Percentiles rank a stretch among this genome's conserved stretches.
phyloP scores from a whole-genome alignment of 2,113 vertebrate genomes.

The Leucosticte australis region DNA sequence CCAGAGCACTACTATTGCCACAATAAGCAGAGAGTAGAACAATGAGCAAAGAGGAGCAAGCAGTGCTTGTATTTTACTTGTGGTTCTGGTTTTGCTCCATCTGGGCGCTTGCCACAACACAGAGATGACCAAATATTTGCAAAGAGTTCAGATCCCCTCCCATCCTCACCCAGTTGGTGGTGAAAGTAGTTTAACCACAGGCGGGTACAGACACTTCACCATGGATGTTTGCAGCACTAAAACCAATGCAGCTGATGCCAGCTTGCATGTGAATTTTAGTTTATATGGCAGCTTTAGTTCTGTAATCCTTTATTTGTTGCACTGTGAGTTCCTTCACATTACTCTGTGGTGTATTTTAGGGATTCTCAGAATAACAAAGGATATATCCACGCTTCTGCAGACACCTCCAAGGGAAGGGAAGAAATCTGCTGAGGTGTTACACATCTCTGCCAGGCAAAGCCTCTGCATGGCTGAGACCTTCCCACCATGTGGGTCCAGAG shows the following conservation, averaged over 20 bases:
- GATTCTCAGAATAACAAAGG: neutral
- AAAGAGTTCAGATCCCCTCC: neutral
- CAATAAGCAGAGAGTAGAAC: neutral
- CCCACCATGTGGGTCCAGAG: neutral
- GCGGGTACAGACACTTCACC: neutral
- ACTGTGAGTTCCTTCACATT: neutral
- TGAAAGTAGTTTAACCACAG: neutral
- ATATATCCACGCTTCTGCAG: neutral
- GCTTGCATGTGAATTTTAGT: neutral
- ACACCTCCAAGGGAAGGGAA: neutral
- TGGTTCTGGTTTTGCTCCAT: neutral
- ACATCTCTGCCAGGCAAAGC: neutral
- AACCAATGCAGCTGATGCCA: neutral
- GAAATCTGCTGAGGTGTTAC: neutral
- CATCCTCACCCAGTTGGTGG: neutral
- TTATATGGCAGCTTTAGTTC: neutral
- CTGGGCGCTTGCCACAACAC: neutral
- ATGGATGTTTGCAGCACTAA: neutral
- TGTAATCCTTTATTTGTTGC: neutral
- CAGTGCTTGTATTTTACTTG: neutral
- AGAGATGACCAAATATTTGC: neutral
- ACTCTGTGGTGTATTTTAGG: neutral
- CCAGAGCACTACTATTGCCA: neutral
- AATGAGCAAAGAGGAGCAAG: neutral
- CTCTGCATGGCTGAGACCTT: neutral